Evolutionary conservation across 2,113 vertebrate species (phyloP).

Genomic region (Bagarius yarrelli): DNA sequence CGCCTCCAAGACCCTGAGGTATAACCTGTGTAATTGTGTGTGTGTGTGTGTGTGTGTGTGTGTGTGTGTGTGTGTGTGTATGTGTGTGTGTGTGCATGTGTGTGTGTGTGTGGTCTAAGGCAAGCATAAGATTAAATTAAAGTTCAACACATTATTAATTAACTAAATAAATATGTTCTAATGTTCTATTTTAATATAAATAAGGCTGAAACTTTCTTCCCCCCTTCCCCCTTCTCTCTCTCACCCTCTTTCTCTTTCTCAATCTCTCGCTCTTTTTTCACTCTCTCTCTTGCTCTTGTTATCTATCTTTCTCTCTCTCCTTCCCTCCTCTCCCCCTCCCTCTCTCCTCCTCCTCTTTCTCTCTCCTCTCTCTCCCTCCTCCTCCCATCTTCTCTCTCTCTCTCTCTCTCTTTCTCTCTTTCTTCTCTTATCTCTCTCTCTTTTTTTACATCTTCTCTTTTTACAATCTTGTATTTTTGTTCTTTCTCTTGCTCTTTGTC

Average conservation of each 20-base stretch:
- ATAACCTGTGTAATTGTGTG: constrained; percentile 33
- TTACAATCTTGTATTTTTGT: background rate
- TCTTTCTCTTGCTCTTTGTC: background rate
- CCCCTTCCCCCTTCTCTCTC: no score
- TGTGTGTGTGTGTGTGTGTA: no score
- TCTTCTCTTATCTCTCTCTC: background rate
- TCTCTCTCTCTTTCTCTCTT: background rate
- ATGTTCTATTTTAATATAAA: background rate
- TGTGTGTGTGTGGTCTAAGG: no score
- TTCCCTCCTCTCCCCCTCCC: background rate
- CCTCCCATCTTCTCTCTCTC: constrained; percentile 61
- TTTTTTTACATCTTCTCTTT: background rate
- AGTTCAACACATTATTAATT: background rate
- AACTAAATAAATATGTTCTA: background rate
- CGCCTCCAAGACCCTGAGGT: constrained; percentile 94
- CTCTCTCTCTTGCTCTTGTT: background rate
- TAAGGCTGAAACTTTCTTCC: no score
- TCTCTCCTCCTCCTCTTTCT: background rate
- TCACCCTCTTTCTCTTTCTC: no score
- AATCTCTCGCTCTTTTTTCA: no score
- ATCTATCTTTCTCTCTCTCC: background rate
- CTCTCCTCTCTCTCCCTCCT: background rate
- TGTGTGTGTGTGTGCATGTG: no score
- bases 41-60: background rate
- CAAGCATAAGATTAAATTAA: background rate